These are phyloP conservation scores for Pristionchus entomophagus DNA, from an alignment of 2,888 invertebrate genomes.

Conservation along the genomic window DNA sequence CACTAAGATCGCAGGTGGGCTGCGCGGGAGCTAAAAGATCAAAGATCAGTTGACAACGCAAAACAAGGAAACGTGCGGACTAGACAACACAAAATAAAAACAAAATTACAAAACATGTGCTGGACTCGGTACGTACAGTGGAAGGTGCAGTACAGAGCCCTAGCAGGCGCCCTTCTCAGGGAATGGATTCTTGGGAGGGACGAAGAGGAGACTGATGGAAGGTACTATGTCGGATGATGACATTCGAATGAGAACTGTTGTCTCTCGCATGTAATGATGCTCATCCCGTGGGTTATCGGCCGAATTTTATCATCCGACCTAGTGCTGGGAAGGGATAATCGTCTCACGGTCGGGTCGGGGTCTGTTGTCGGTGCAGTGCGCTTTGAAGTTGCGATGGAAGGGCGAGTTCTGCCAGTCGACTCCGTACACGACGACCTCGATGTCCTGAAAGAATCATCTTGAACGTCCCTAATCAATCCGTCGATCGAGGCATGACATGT, in stretches of 20 bases:
- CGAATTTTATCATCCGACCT: background rate
- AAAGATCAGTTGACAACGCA: background rate
- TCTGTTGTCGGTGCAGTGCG: constrained; percentile 54
- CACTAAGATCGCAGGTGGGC: constrained; percentile 57
- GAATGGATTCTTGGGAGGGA: background rate
- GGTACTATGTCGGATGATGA: too few relatives aligned
- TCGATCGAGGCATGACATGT: too few relatives aligned
- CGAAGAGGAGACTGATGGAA: background rate
- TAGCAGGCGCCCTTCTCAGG: background rate
- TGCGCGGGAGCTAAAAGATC: constrained; percentile 56
- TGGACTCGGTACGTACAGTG: too few relatives aligned
- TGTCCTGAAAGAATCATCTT: constrained; percentile 5
- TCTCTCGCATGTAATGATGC: too few relatives aligned
- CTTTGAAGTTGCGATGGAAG: constrained; percentile 62
- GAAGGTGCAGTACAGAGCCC: background rate
- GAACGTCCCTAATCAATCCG: too few relatives aligned
- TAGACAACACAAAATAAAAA: constrained; percentile 8
- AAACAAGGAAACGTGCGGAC: background rate
- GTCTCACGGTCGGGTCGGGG: constrained; percentile 55
- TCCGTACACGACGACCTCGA: constrained; percentile 62
- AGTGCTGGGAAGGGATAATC: background rate
- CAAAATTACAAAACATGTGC: background rate
- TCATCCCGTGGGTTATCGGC: too few relatives aligned
- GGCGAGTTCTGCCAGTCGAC: constrained; percentile 58
- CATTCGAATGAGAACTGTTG: too few relatives aligned